Base-by-base conservation (phyloP, 2,113 vertebrate genomes). In the Colinus virginianus region DNA sequence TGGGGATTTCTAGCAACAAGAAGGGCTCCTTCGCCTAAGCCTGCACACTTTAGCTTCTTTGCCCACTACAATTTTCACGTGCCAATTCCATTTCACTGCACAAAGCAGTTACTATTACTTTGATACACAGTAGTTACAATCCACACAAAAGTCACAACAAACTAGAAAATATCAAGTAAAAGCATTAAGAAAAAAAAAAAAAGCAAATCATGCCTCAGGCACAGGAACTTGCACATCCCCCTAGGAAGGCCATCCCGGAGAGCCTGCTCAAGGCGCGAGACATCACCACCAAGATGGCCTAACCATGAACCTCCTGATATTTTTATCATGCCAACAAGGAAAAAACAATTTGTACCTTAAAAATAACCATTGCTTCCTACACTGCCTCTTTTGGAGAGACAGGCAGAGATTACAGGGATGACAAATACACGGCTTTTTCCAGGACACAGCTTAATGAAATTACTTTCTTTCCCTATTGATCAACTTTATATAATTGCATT, bases 391-490 rank as follows among this genome's bases (percentile, higher is more conserved):
- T 78, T 70, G 64, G 42, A 87, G 46, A 5, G 0, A 59, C 40
- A 76, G 9, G 18, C 63, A 55, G 32, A 61, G 46, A 89, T 81
- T 69, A 26, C 15, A 48, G 34, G 1, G 5, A 32, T 90, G 63
- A 46, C 16, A 78, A 86, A 59, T 12, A 4, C 0, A 0, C 6
- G n/a, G 46, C 8, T 91, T 87, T 68, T 87, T 80, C 78, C 81
- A 87, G 56, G 21, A 40, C 18, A 8, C 18, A 2, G 0, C 89
- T 91, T 78, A 78, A 75, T 36, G 21, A 91, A 63, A 28, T 14
- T 71, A 20, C 79, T 76, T 91, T 90, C 1, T 2, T 76, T 86
- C 89, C 80, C 79, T 93, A 92, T 87, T 87, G 88, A 96, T 59
- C 83, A 63, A 58, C 11, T 46, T 94, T 56, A 40, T 76, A 62